Evolutionary conservation across 2,888 invertebrate species (phyloP).

Genomic region (Nephrotoma flavescens): DNA sequence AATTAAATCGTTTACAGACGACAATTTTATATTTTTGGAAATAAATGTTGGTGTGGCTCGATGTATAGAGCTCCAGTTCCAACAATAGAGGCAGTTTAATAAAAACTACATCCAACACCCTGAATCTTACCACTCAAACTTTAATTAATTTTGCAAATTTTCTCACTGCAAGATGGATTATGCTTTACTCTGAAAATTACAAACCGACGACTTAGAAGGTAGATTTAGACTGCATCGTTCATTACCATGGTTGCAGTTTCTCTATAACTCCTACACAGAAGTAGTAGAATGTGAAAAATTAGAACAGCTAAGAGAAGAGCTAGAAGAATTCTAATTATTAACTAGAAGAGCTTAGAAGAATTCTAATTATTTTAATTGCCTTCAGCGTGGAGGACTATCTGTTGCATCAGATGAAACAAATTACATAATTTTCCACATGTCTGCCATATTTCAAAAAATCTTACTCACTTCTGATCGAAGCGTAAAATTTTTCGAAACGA

Average conservation of each 20-base stretch:
- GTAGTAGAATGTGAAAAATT: background rate
- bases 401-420: background rate
- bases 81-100: too few relatives aligned
- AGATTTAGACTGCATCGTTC: background rate
- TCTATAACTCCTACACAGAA: background rate
- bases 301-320: background rate
- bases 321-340: background rate
- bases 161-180: too few relatives aligned
- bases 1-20: too few relatives aligned
- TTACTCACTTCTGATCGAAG: background rate
- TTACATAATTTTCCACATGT: background rate
- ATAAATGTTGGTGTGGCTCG: too few relatives aligned
- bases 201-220: background rate
- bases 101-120: too few relatives aligned
- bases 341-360: background rate
- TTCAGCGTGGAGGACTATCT: background rate
- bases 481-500: background rate
- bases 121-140: too few relatives aligned
- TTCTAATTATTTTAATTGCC: background rate
- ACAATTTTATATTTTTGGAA: too few relatives aligned
- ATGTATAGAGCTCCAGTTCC: too few relatives aligned
- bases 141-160: too few relatives aligned
- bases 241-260: background rate
- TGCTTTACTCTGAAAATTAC: background rate
- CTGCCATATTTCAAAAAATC: background rate